Evolutionary conservation across 2,113 vertebrate genomes (phyloP), one percentile per base, ranked within the genome.

Genomic region (Sisor rabdophorus): DNA sequence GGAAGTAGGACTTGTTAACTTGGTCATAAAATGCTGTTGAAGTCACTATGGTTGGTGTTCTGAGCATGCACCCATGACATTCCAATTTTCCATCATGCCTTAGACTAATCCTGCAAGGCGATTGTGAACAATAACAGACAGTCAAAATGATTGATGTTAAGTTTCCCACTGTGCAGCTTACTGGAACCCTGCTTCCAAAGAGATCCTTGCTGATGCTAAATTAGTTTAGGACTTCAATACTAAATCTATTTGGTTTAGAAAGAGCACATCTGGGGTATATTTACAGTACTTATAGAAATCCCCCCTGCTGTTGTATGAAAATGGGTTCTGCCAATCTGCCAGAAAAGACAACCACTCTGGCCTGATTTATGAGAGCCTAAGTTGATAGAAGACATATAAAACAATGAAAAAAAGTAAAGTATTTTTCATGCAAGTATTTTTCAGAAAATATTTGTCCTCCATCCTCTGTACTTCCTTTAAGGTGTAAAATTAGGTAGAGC

Each of bases 141-240:
- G 79, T 77, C 79, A 75, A n/a, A 36, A 69, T 80, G 79, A 83
- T 73, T 68, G 76, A 83, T 77, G 82, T 76, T 11, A 16, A 22
- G 56, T 54, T 72, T 58, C 65, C 59, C 60, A 15, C 75, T 67
- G 71, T 56, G 65, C 59, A 59, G 40, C 61, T 68, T 73, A 54
- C 60, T 61, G 3, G 12, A 72, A 16, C 32, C 4, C n/a, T 52
- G 28, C 24, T 61, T 76, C 79, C 63, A 75, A 52, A 56, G 50
- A 59, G 61, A 48, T 76, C 10, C 50, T 60, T 22, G 22, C 72
- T 60, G 65, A 75, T 20, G 59, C 47, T 50, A 76, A 56, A 81
- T 85, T 73, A 79, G 52, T 75, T 30, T 24, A 50, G 47, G 32
- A 69, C 64, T 78, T 78, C 79, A 80, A 79, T 74, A 69, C 72